Evolutionary conservation across 2,797 vertebrate genomes (phyloP).

Genomic region (Squalus acanthias): DNA sequence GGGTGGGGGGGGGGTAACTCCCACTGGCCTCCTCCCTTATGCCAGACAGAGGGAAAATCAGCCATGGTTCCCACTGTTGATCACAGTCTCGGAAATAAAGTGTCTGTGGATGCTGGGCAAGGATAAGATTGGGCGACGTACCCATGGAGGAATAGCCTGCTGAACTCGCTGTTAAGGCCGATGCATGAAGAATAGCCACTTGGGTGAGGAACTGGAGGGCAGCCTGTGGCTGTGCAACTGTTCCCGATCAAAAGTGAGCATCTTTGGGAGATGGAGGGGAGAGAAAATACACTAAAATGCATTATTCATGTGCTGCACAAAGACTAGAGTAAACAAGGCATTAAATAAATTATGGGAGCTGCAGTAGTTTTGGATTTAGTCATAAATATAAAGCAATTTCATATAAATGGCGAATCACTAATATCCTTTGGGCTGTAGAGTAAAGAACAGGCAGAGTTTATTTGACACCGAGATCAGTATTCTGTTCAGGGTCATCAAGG

Average conservation of each 20-base stretch:
- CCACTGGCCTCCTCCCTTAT: too few species aligned
- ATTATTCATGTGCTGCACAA: not conserved
- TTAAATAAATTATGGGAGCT: slow-evolving; percentile 17
- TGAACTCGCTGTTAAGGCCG: not conserved
- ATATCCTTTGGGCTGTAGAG: not conserved
- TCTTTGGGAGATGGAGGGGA: not conserved
- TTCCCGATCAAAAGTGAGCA: not conserved
- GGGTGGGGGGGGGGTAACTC: not conserved
- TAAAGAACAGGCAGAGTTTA: not conserved
- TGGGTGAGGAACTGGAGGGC: not conserved
- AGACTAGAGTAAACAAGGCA: slow-evolving; percentile 7
- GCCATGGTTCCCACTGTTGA: not conserved
- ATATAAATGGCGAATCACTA: not conserved
- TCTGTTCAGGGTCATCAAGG: not conserved
- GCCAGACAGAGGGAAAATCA: not conserved
- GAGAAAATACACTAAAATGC: not conserved
- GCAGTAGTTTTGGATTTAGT: not conserved
- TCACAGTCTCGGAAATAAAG: not conserved
- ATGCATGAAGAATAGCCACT: not conserved
- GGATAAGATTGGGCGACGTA: not conserved
- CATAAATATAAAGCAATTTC: slow-evolving; percentile 25
- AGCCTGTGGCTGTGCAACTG: not conserved
- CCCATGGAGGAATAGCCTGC: not conserved
- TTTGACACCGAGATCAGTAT: not conserved
- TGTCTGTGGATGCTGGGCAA: not conserved